These are phyloP conservation scores for Proterorhinus semilunaris DNA, from an alignment of 2,113 vertebrate species.

Conservation along the genomic window DNA sequence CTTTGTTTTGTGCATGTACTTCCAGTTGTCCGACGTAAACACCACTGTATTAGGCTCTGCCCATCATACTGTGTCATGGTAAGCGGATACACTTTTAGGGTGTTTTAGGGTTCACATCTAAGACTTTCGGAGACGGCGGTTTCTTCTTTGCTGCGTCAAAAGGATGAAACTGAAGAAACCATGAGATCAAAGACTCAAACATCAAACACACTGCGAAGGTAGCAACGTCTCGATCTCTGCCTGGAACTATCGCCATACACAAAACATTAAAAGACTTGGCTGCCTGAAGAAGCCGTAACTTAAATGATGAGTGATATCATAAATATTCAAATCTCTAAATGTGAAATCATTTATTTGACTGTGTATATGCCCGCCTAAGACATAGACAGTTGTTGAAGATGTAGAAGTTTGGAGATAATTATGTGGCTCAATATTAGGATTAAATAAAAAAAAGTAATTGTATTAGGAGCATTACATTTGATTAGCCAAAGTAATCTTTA, in stretches of 20 bases:
- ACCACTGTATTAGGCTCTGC: constrained; percentile 48
- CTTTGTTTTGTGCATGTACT: not conserved
- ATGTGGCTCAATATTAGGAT: too few relatives aligned
- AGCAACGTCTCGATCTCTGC: constrained; percentile 45
- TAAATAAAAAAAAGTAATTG: too few relatives aligned
- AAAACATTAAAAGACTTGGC: not conserved
- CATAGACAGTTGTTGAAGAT: too few relatives aligned
- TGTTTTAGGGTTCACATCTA: constrained; percentile 62
- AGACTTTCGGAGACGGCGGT: constrained; percentile 50
- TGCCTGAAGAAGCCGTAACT: too few relatives aligned
- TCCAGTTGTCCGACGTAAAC: constrained; percentile 29
- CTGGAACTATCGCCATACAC: constrained; percentile 24
- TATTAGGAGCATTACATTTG: too few relatives aligned
- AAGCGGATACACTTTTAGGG: constrained; percentile 60
- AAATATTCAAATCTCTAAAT: too few relatives aligned
- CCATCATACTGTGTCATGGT: constrained; percentile 52
- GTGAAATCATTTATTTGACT: too few relatives aligned
- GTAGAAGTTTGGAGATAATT: too few relatives aligned
- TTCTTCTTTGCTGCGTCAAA: constrained; percentile 54
- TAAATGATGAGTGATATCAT: too few relatives aligned
- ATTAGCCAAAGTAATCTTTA: too few relatives aligned
- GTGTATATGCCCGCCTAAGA: too few relatives aligned
- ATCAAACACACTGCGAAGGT: constrained; percentile 49
- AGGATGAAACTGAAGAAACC: constrained; percentile 63
- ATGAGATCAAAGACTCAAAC: constrained; percentile 62